Percentiles rank a stretch among this genome's conserved stretches.
phyloP scores from a whole-genome alignment of 2,888 invertebrate genomes.

The Diadegma fenestrale region DNA sequence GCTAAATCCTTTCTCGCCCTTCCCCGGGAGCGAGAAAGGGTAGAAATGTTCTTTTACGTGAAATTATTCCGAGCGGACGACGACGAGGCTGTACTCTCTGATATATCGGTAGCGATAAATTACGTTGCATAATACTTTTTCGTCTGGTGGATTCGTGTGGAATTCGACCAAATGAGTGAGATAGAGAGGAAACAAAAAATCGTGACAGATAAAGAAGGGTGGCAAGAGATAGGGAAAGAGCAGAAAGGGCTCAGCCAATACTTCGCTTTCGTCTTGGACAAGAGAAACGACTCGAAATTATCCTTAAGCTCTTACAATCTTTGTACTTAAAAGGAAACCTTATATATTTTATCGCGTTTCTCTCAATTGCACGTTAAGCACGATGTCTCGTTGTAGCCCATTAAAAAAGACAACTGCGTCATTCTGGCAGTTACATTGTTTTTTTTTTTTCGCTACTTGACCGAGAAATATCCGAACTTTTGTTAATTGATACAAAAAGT shows the following conservation, averaged over 20 bases:
- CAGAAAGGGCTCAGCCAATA: constrained; percentile 30
- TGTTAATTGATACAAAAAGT: neutral
- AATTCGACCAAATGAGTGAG: constrained; percentile 69
- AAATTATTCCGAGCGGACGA: constrained; percentile 73
- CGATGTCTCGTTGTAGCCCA: constrained; percentile 21
- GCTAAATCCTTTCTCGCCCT: constrained; percentile 55
- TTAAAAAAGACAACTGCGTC: constrained; percentile 13
- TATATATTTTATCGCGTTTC: constrained; percentile 23
- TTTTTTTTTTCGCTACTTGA: neutral
- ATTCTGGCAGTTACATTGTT: neutral
- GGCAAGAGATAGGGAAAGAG: constrained; percentile 5
- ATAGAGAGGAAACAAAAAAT: neutral
- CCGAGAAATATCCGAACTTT: neutral
- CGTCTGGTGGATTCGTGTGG: constrained; percentile 67
- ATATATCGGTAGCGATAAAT: constrained; percentile 77
- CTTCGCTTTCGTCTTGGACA: constrained; percentile 30
- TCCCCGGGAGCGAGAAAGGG: constrained; percentile 53
- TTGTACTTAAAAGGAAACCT: constrained; percentile 26
- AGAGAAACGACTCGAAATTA: constrained; percentile 67
- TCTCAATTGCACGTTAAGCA: constrained; percentile 18
- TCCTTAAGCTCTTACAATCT: constrained; percentile 60
- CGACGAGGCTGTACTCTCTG: constrained; percentile 66
- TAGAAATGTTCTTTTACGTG: constrained; percentile 65
- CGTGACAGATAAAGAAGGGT: constrained; percentile 12
- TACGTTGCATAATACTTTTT: constrained; percentile 70